These are phyloP conservation scores for Indicator maculatus DNA, from an alignment of 2,113 vertebrate species.

Conservation along the genomic window DNA sequence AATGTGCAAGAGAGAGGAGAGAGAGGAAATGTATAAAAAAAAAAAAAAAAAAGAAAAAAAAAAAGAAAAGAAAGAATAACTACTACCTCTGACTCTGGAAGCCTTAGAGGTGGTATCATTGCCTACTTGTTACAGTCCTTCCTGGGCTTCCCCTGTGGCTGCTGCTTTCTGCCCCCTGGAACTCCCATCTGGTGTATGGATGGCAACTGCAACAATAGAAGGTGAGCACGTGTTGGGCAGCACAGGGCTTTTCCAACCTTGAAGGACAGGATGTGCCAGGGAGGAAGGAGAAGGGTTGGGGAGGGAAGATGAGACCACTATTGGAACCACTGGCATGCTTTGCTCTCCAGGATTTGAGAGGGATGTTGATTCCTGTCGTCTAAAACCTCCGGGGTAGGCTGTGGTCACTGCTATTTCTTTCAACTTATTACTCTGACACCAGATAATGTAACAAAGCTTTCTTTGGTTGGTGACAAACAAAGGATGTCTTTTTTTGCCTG, in stretches of 20 bases:
- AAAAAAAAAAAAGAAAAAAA: too few species aligned
- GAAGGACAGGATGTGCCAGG: not conserved
- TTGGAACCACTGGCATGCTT: not conserved
- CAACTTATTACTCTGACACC: not conserved
- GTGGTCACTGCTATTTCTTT: not conserved
- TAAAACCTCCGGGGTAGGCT: not conserved
- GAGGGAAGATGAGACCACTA: not conserved
- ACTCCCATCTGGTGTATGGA: accelerated
- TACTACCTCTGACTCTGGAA: not conserved
- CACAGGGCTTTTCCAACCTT: not conserved
- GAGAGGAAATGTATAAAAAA: too few species aligned
- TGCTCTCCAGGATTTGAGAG: not conserved
- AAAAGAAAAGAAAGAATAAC: not conserved
- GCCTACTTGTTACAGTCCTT: not conserved
- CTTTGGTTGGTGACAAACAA: not conserved
- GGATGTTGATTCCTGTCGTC: not conserved
- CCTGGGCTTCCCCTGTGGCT: not conserved
- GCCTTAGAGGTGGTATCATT: not conserved
- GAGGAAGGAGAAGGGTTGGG: not conserved
- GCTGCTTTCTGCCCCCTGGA: not conserved
- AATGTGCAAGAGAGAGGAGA: not conserved
- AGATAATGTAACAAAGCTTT: not conserved
- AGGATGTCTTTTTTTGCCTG: not conserved
- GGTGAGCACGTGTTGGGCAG: accelerated
- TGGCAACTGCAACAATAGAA: not conserved